Evolutionary conservation across 2,888 invertebrate genomes (phyloP), one percentile per base, ranked within the genome.

Genomic region (Callimorpha dominula): DNA sequence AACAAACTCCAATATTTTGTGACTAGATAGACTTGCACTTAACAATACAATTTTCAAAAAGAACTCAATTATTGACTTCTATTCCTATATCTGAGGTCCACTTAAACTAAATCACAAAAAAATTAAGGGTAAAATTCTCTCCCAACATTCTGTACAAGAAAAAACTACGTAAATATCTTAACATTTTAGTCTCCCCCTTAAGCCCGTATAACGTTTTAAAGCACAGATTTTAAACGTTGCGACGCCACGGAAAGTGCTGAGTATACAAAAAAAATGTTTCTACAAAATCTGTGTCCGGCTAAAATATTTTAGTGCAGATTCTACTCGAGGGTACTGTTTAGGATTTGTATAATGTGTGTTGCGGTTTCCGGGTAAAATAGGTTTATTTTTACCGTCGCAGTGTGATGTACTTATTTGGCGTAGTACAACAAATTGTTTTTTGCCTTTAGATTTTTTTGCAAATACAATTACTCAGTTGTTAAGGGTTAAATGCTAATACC

Each of bases 151-250:
- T 65, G 49, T 65, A n/a, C n/a, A 14, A 40, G 40, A 65, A 3
- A 52, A 65, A 73, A 71, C 62, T 46, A 70, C 52, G 3, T 68
- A 14, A 57, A 60, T 46, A 31, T 65, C 43, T n/a, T 20, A 69
- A 15, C 46, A 75, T 69, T 70, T 50, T 54, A 64, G 69, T 54
- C 87, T 80, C 81, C 78, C 81, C 88, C 87, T 92, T 91, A 91
- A 90, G 73, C 70, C 52, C 79, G 72, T 84, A 88, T 77, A 85
- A 84, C 81, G 85, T 85, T 88, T 91, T 89, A 87, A 87, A 87
- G 85, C 87, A 81, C 87, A 88, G 88, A 90, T 89, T 91, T 90
- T 90, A 89, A 90, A 87, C 90, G 88, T 86, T 84, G 86, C 84
- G 84, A 84, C 86, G 87, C 86, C 85, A 74, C 77, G 83, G 78